Evolutionary conservation across 2,113 vertebrate species (phyloP), one percentile per base, ranked within the genome.

Genomic region (Oreocharis arfaki): DNA sequence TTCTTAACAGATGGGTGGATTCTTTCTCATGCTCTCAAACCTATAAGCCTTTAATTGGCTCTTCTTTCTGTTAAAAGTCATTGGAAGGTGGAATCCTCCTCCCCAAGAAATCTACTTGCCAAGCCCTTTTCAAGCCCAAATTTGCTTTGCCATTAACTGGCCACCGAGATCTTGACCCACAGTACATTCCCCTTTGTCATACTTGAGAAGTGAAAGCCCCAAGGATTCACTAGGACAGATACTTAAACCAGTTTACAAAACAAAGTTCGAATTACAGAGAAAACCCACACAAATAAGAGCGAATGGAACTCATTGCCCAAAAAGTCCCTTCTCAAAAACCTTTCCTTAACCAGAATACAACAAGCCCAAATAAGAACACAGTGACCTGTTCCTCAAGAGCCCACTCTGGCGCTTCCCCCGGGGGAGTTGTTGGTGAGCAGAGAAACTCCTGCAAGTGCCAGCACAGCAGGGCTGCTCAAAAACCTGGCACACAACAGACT

Each of bases 1-100:
- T 85, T 69, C 53, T 65, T 56, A 52, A 33, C 8, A 15, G 30
- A 39, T 18, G 3, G 3, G 7, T 50, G 6, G 16, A 55, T 30
- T 70, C 7, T 77, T 55, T 11, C 39, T 41, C 33, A 39, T 0
- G 0, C 50, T 71, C 16, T 23, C 55, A 76, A 39, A 42, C 7
- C 27, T 41, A 6, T 1, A 56, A 60, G 3, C 22, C 24, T 79
- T 86, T 37, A 57, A 21, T 13, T 47, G 26, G 16, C 15, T 49
- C 16, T 67, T 65, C 16, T 70, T 80, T 46, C 27, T 28, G 2
- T 10, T 27, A 37, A 3, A 71, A 39, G 3, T 13, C 1, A 0
- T 5, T 60, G 21, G 27, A 85, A 76, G 1, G 4, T 18, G 3
- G 24, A 92, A 57, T 26, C 1, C 6, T 6, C 5, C 6, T 67